These are phyloP conservation scores for Prorops nasuta DNA, from an alignment of 1,140 invertebrate genomes.

Conservation along the genomic window DNA sequence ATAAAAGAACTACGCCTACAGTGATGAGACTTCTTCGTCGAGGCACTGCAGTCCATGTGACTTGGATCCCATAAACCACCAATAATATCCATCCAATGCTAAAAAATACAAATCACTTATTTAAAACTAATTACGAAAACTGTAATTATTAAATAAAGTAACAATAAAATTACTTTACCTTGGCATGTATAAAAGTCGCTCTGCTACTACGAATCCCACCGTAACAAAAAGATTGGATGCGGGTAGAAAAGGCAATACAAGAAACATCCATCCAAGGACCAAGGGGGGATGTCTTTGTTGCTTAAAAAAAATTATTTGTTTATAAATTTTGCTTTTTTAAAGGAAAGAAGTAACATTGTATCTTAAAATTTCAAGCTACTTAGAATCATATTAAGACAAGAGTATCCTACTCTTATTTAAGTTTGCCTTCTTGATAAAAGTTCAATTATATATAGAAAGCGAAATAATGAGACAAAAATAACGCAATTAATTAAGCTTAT, in stretches of 20 bases:
- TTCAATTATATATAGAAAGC: too few species aligned
- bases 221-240: slow-evolving; percentile 85
- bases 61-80: slow-evolving; percentile 63
- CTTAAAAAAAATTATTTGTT: slow-evolving; percentile 43
- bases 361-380: too few species aligned
- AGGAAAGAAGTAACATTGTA: too few species aligned
- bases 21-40: slow-evolving; percentile 54
- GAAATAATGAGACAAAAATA: too few species aligned
- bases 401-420: too few species aligned
- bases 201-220: slow-evolving; percentile 88
- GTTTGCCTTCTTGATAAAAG: too few species aligned
- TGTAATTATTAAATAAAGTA: not conserved
- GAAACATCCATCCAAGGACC: slow-evolving; percentile 64
- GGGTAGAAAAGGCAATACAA: slow-evolving; percentile 80
- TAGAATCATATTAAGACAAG: too few species aligned
- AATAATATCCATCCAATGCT: slow-evolving; percentile 70
- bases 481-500: too few species aligned
- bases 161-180: slow-evolving; percentile 60
- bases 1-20: slow-evolving; percentile 59
- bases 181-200: slow-evolving; percentile 86
- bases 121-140: not conserved
- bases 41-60: slow-evolving; percentile 60
- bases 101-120: slow-evolving; percentile 32
- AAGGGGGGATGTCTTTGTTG: slow-evolving; percentile 65
- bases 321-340: too few species aligned